Evolutionary conservation across 2,113 vertebrate species (phyloP).

Genomic region (Paradoxurus hermaphroditus): DNA sequence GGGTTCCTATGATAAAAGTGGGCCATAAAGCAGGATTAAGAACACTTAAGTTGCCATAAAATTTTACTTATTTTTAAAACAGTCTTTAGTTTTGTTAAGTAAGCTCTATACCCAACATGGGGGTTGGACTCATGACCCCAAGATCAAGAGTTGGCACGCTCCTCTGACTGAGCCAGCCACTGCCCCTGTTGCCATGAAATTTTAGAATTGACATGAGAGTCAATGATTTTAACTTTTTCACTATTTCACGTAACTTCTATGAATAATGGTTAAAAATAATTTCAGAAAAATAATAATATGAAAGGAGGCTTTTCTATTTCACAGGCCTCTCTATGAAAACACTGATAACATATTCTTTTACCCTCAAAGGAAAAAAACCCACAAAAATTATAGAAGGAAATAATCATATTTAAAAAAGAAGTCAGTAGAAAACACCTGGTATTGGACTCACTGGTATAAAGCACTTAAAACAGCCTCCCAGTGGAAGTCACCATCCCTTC

Average conservation of each 20-base stretch:
- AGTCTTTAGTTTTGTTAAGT: neutral
- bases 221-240: neutral
- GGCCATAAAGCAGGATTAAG: neutral
- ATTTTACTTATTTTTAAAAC: neutral
- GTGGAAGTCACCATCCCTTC: neutral
- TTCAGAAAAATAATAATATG: neutral
- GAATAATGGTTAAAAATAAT: neutral
- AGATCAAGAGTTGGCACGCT: neutral
- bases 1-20: neutral
- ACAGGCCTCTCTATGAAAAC: neutral
- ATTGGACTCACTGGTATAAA: neutral
- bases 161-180: neutral
- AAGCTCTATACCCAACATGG: neutral
- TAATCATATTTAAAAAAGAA: slow-evolving; percentile 28
- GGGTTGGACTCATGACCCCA: neutral
- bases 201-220: neutral
- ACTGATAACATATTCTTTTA: neutral
- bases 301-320: neutral
- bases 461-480: neutral
- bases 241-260: neutral
- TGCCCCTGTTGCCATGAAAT: neutral
- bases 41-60: neutral
- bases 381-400: neutral
- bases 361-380: neutral
- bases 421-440: neutral